These are phyloP conservation scores for Benthosema pterotum DNA, from an alignment of 2,797 vertebrate genomes.

Conservation along the genomic window DNA sequence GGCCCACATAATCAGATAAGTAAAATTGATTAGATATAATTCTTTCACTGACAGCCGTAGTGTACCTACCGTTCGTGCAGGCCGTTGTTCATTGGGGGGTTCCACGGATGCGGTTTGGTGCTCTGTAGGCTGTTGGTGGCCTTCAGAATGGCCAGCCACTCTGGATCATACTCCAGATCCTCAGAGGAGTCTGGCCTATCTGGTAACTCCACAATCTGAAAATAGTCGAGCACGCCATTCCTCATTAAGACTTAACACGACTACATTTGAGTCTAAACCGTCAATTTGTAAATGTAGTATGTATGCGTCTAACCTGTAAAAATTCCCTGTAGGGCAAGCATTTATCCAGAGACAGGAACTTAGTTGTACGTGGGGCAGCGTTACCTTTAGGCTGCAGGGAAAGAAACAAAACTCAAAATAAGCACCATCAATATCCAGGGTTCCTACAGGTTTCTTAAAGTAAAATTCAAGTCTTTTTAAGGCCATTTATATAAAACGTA, in stretches of 20 bases:
- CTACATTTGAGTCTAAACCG: neutral
- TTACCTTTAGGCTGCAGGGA: slow-evolving; percentile 70
- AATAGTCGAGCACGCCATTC: slow-evolving; percentile 20
- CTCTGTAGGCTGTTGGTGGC: slow-evolving; percentile 87
- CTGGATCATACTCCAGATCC: slow-evolving; percentile 90
- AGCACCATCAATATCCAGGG: too few relatives aligned
- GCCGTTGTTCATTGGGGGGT: slow-evolving; percentile 92
- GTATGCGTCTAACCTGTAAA: slow-evolving; percentile 87
- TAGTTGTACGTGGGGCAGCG: slow-evolving; percentile 87
- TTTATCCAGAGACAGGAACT: slow-evolving; percentile 97
- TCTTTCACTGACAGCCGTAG: neutral
- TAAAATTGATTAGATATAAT: too few relatives aligned
- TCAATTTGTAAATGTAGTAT: neutral
- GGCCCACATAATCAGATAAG: too few relatives aligned
- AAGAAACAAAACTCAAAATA: slow-evolving; percentile 6
- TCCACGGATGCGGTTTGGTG: slow-evolving; percentile 84
- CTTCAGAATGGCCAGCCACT: slow-evolving; percentile 95
- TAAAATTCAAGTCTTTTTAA: too few relatives aligned
- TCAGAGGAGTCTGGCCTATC: slow-evolving; percentile 87
- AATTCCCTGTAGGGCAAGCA: slow-evolving; percentile 95
- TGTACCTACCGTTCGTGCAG: slow-evolving; percentile 84
- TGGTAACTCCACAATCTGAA: slow-evolving; percentile 90
- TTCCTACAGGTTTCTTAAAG: too few relatives aligned
- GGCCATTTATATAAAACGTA: too few relatives aligned
- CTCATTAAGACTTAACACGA: neutral